Base-by-base conservation (phyloP, 2,888 invertebrate species). In the Eulithis testata region DNA sequence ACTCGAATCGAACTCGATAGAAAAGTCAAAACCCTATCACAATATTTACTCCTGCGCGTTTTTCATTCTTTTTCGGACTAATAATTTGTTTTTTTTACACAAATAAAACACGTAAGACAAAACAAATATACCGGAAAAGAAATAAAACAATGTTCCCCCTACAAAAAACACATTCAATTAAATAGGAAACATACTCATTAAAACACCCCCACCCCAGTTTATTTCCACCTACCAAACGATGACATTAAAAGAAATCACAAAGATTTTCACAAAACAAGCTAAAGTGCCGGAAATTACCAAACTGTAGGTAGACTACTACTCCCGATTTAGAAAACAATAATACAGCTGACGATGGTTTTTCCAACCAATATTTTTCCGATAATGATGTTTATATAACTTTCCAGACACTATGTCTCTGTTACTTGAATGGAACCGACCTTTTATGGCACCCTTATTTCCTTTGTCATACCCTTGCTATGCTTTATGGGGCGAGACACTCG, bases 271-370 rank as follows among this genome's bases (percentile, higher is more conserved):
- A 83, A 85, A 87, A 87, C 83, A 88, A 84, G 84, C 84, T 78
- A 85, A 86, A 83, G 84, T 77, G 83, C 84, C 86, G 88, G 88
- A 87, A 86, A 83, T 84, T 83, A 80, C 83, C 81, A 83, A 21
- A 2, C 21, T 21, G 82, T 85, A 9, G 83, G 87, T 84, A 82
- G 21, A 2, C n/a, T 21, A 21, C 21, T 21, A 85, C 73, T 88
- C 87, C 89, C 89, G 88, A 84, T 89, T 86, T 86, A 85, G 86
- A 88, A 89, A 89, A 87, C 87, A 89, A 87, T 85, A 86, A 86
- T 86, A 84, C 81, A 84, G 84, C 86, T 87, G 88, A 83, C 87
- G 80, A 82, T 83, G 83, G 81, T 80, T 82, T 87, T 79, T 81
- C 78, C 76, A 66, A 75, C 78, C 84, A 82, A 86, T 87, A 85